Evolutionary conservation across 2,888 invertebrate genomes (phyloP), one percentile per base, ranked within the genome.

Genomic region (Noctua comes): DNA sequence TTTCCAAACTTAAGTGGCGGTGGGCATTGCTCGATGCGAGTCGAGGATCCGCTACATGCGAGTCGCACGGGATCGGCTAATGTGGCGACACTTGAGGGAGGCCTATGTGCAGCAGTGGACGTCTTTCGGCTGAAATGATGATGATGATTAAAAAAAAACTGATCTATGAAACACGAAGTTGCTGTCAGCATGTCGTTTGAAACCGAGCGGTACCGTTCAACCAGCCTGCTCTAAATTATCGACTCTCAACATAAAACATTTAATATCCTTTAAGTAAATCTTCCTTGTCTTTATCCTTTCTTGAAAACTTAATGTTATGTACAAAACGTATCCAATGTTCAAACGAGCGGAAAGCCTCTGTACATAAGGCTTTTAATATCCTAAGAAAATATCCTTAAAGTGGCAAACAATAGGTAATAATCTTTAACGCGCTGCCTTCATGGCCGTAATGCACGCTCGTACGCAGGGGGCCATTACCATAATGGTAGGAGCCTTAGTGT

Each of bases 401-500:
- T 77, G 70, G 74, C 80, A 84, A 87, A 87, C 79, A 86, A 88
- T 89, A 79, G 69, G 68, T 68, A 48, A 80, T 88, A 80, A 88
- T 84, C 57, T 84, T 79, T 71, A 87, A 83, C 77, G 82, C 46
- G 65, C 74, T 68, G 74, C 59, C 73, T 74, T 59, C 78, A 77
- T 66, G 79, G 76, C 72, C 87, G 77, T 80, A 80, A 79, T 74
- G 86, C 76, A 79, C 86, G 80, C 70, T 80, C 78, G 68, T 86
- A 88, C 88, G 86, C 80, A 83, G 70, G 51, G n/a, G 62, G 76
- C 80, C 69, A 87, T 88, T 88, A 87, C 68, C 73, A 78, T 88
- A 85, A 88, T 77, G 80, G 70, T 62, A 51, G 51, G 43, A 43
- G 66, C 68, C 64, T 74, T 31, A 46, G 27, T 36, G 16, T 40